Conservation (phyloP, 2,797 vertebrate genomes). For the Crenuchus spilurus region DNA sequence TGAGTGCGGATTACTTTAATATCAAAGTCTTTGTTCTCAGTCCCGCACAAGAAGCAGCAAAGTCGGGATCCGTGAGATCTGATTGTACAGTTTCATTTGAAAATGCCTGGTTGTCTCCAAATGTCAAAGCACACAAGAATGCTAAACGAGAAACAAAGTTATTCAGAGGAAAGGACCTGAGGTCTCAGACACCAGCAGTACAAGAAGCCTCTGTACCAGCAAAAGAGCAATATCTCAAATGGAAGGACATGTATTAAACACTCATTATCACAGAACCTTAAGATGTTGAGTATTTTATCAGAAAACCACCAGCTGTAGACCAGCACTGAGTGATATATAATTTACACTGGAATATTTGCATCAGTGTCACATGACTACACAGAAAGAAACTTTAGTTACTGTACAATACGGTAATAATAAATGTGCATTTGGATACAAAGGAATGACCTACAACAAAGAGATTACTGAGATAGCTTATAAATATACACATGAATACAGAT, state of each 20-base stretch:
- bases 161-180: background rate
- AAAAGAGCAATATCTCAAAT: background rate
- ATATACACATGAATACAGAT: too few species aligned
- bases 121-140: conserved; percentile 21
- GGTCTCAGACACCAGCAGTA: background rate
- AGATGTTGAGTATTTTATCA: background rate
- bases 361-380: too few species aligned
- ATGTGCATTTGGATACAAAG: too few species aligned
- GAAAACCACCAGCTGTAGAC: background rate
- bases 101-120: conserved; percentile 9
- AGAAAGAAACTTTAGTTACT: too few species aligned
- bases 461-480: too few species aligned
- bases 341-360: too few species aligned
- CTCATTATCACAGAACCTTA: background rate
- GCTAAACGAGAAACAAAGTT: conserved; percentile 11
- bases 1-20: conserved; percentile 47
- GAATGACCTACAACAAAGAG: too few species aligned
- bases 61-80: conserved; percentile 32
- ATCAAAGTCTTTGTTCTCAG: conserved; percentile 37
- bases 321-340: too few species aligned
- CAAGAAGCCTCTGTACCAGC: background rate
- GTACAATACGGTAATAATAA: too few species aligned
- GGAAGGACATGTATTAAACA: background rate
- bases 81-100: conserved; percentile 20
- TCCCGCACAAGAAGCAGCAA: conserved; percentile 24